phyloP scores from a whole-genome alignment of 2,888 invertebrate species.

The Ypsolopha scabrella region DNA sequence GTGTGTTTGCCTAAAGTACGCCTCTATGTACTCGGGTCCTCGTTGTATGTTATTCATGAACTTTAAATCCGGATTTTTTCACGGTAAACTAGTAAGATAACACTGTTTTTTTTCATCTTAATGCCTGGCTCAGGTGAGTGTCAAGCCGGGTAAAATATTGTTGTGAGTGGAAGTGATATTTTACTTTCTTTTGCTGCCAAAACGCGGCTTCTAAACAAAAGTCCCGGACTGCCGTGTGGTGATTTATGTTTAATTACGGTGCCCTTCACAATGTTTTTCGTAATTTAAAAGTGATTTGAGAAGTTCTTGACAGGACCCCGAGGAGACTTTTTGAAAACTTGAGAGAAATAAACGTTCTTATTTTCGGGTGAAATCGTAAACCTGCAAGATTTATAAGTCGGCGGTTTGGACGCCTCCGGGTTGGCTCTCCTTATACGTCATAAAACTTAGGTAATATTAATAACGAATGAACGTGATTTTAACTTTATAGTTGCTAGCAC shows the following conservation, averaged over 20 bases:
- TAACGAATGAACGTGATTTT: not conserved
- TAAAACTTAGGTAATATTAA: no score
- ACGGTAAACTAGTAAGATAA: no score
- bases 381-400: not conserved
- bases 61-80: no score
- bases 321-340: conserved; percentile 31
- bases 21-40: no score
- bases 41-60: no score
- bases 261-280: conserved; percentile 39
- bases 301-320: conserved; percentile 25
- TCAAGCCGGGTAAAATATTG: conserved; percentile 48
- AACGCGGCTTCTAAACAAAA: conserved; percentile 37
- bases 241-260: conserved; percentile 62
- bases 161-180: conserved; percentile 54
- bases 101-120: conserved; percentile 25
- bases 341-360: conserved; percentile 12
- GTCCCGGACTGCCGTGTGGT: conserved; percentile 37
- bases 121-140: conserved; percentile 48
- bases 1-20: no score
- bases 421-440: no score
- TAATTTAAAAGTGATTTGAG: conserved; percentile 35
- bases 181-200: conserved; percentile 35
- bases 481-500: not conserved
- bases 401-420: no score
- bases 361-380: not conserved